Percentiles rank a stretch among this genome's conserved stretches.
phyloP scores from a whole-genome alignment of 2,888 invertebrate species.

The Drosophila anceps region DNA sequence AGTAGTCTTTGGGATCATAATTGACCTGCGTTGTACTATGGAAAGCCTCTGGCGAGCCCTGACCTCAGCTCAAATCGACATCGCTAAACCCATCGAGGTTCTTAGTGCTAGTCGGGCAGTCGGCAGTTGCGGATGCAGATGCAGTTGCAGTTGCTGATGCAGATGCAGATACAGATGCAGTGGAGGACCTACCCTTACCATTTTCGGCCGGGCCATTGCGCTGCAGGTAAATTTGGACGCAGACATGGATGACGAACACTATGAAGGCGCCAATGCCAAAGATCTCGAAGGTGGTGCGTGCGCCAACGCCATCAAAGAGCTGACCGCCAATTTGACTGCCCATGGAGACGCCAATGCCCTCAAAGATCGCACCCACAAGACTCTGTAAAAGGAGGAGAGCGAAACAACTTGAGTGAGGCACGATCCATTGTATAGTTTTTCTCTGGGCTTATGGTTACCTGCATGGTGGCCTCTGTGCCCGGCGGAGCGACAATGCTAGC shows the following conservation, averaged over 20 bases:
- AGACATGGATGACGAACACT: conserved; percentile 87
- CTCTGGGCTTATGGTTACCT: conserved; percentile 86
- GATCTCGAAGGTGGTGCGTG: conserved; percentile 89
- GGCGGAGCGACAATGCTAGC: conserved; percentile 93
- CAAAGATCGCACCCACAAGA: conserved; percentile 93
- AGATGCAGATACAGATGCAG: conserved; percentile 34
- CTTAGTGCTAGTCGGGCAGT: conserved; percentile 39
- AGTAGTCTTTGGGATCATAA: neutral
- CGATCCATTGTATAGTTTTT: conserved; percentile 5
- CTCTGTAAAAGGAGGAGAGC: conserved; percentile 86
- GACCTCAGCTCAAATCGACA: conserved; percentile 68
- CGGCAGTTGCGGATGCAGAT: conserved; percentile 33
- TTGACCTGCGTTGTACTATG: conserved; percentile 1
- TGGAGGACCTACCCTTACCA: conserved; percentile 71
- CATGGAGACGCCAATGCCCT: conserved; percentile 93
- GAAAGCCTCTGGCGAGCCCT: neutral
- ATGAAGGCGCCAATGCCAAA: conserved; percentile 90
- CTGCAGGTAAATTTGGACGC: conserved; percentile 86
- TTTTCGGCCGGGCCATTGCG: conserved; percentile 68
- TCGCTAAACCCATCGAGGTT: conserved; percentile 65
- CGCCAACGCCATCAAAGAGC: conserved; percentile 88
- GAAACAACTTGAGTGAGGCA: neutral
- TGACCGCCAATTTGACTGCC: conserved; percentile 93
- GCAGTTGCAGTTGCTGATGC: conserved; percentile 30
- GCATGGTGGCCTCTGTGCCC: conserved; percentile 94